phyloP scores from a whole-genome alignment of 1,140 invertebrate species.

The Rhyacophila brunnea region DNA sequence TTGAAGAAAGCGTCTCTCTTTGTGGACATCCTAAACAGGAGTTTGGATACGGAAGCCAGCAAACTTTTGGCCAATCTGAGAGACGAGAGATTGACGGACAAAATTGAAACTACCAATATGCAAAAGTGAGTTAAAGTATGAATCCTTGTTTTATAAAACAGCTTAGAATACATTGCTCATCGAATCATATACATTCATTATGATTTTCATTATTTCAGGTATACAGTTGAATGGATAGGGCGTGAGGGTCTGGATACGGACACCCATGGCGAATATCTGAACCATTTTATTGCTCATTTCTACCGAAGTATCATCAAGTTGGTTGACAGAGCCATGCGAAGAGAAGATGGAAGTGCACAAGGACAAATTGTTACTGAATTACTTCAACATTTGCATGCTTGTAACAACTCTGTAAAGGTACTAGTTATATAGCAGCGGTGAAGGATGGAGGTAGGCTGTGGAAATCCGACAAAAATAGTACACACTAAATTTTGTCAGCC shows the following conservation, averaged over 20 bases:
- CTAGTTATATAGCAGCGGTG: too few relatives aligned
- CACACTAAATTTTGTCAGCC: too few relatives aligned
- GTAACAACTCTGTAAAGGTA: constrained; percentile 91
- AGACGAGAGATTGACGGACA: constrained; percentile 82
- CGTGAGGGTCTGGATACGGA: constrained; percentile 90
- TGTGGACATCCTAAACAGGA: constrained; percentile 90
- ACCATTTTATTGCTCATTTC: constrained; percentile 94
- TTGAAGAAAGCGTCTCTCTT: constrained; percentile 91
- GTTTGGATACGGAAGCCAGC: constrained; percentile 90
- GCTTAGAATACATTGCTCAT: too few relatives aligned
- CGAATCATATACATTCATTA: not conserved
- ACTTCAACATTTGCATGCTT: constrained; percentile 93
- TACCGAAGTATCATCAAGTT: constrained; percentile 92
- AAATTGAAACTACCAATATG: constrained; percentile 85
- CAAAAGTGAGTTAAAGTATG: constrained; percentile 78
- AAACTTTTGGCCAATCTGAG: constrained; percentile 86
- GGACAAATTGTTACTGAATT: constrained; percentile 95
- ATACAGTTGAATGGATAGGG: constrained; percentile 96
- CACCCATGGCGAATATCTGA: constrained; percentile 91
- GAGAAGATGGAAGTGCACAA: constrained; percentile 90
- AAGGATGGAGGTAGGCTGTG: too few relatives aligned
- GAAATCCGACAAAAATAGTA: too few relatives aligned
- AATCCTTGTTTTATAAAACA: too few relatives aligned
- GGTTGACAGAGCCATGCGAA: constrained; percentile 89
- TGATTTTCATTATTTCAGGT: constrained; percentile 56